phyloP scores from a whole-genome alignment of 2,113 vertebrate species.

The Platycercus adscitus region DNA sequence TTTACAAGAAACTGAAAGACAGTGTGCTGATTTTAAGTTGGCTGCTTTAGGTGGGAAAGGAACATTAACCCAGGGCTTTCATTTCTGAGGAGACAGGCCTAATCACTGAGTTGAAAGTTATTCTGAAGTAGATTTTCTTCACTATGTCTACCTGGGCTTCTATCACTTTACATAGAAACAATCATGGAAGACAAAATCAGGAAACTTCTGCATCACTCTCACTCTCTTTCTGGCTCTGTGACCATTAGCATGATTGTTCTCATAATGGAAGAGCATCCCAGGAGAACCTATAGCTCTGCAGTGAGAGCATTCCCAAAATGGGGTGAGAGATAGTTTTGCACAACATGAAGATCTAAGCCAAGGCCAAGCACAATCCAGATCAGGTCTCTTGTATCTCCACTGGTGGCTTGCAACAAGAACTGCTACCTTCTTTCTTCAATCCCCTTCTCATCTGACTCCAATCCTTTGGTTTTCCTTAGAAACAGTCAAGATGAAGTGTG shows the following conservation, averaged over 20 bases:
- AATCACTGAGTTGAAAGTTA: background rate
- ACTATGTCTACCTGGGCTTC: background rate
- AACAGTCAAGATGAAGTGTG: background rate
- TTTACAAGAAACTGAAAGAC: background rate
- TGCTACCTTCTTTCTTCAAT: background rate
- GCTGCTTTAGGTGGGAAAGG: background rate
- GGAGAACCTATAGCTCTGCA: background rate
- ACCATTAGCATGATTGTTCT: background rate
- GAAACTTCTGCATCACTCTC: background rate
- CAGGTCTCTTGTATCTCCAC: background rate
- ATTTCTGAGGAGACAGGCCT: background rate
- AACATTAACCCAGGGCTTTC: background rate
- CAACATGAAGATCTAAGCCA: background rate
- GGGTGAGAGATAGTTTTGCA: background rate
- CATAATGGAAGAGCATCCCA: background rate
- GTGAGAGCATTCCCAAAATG: background rate
- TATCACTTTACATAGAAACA: background rate
- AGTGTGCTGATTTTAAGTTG: background rate
- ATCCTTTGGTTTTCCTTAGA: background rate
- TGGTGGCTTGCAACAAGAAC: background rate
- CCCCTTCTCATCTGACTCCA: background rate
- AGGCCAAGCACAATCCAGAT: background rate
- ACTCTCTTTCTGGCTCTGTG: background rate
- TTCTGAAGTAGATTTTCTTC: background rate
- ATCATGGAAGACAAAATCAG: background rate